A percentile compares a stretch with the other conserved stretches of the same genome.
These are phyloP conservation scores for Anneissia japonica DNA, from an alignment of 35 echinoderm and acorn worm species.

Conservation along the genomic window DNA sequence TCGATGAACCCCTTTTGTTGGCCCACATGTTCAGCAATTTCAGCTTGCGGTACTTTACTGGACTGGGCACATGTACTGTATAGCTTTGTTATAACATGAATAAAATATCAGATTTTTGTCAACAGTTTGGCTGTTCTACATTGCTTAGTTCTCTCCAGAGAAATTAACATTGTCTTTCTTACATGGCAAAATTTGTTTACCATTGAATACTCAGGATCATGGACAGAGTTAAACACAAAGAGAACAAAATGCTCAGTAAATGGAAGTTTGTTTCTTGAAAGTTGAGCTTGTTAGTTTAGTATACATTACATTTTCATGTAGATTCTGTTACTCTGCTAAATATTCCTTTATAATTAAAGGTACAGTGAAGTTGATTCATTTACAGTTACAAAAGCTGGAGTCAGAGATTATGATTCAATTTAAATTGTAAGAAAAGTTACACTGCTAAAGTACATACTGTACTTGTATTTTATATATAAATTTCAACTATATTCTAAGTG, in stretches of 20 bases:
- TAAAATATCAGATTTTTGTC: neutral
- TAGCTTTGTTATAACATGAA: neutral
- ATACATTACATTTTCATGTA: neutral
- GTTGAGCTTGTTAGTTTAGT: neutral
- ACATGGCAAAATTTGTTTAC: neutral
- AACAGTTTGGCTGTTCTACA: neutral
- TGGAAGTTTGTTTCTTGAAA: neutral
- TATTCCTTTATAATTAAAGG: no score
- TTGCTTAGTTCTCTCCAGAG: neutral
- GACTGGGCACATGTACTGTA: no score
- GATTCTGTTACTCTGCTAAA: neutral
- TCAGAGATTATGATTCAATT: no score
- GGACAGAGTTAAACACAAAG: neutral
- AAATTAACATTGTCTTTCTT: neutral
- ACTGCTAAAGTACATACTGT: no score
- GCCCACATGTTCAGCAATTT: no score
- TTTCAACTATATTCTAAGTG: no score
- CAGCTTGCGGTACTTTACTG: no score
- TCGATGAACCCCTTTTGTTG: no score
- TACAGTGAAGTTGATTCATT: no score
- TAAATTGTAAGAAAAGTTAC: no score
- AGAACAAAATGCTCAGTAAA: neutral
- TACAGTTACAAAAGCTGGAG: no score
- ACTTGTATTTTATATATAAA: no score
- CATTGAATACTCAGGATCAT: neutral